Conservation (phyloP, 1,140 invertebrate species). For the Batillaria attramentaria region DNA sequence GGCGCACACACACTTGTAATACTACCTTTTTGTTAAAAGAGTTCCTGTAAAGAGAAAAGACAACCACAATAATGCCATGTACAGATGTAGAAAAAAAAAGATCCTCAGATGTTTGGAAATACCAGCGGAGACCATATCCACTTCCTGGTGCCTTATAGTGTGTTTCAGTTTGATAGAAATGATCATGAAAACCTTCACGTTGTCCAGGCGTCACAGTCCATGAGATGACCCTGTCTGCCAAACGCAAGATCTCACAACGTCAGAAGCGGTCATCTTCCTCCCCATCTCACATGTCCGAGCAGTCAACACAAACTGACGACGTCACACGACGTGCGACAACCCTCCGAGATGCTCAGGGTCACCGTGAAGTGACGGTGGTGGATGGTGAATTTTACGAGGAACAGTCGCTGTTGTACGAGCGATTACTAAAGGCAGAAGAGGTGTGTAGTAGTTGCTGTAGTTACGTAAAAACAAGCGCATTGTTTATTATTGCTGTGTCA, state of each 20-base stretch:
- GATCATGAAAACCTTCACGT: too few relatives aligned
- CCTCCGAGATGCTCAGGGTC: constrained; percentile 41
- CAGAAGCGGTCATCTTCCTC: constrained; percentile 48
- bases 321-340: constrained; percentile 15
- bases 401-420: constrained; percentile 61
- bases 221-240: constrained; percentile 64
- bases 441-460: too few relatives aligned
- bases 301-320: constrained; percentile 66
- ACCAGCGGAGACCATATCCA: too few relatives aligned
- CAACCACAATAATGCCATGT: too few relatives aligned
- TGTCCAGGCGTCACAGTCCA: constrained; percentile 1
- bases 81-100: too few relatives aligned
- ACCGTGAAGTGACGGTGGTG: constrained; percentile 44
- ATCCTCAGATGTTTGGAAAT: too few relatives aligned
- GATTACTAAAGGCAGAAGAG: constrained; percentile 65
- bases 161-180: too few relatives aligned
- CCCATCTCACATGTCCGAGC: constrained; percentile 43
- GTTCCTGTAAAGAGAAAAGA: too few relatives aligned
- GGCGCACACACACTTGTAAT: too few relatives aligned
- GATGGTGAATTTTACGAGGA: constrained; percentile 67
- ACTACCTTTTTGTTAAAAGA: too few relatives aligned
- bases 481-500: not conserved
- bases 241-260: constrained; percentile 68
- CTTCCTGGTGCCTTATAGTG: too few relatives aligned
- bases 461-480: too few relatives aligned